Conservation (phyloP, 1,140 invertebrate genomes). For the Drosophila arizonae region DNA sequence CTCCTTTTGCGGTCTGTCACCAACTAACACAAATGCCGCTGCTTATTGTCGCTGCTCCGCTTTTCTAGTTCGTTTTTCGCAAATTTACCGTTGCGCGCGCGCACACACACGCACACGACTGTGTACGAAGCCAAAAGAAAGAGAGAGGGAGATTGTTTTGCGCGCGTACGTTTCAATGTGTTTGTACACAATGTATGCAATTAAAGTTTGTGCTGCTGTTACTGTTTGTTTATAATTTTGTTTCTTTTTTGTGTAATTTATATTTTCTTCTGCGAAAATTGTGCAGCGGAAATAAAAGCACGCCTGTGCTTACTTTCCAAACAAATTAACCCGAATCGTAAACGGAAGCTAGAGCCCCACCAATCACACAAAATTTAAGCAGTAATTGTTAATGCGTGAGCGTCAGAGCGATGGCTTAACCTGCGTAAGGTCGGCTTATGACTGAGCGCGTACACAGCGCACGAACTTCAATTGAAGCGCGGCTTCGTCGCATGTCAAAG, state of each 20-base stretch:
- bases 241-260: constrained; percentile 46
- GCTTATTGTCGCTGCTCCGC: constrained; percentile 18
- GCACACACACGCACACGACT: constrained; percentile 1
- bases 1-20: constrained; percentile 57
- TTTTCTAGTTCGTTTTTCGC: constrained; percentile 47
- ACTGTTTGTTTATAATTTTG: constrained; percentile 23
- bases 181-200: constrained; percentile 2
- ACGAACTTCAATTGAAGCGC: constrained; percentile 39
- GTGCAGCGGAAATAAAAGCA: constrained; percentile 62
- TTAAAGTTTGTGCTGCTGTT: constrained; percentile 30
- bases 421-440: constrained; percentile 69
- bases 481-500: constrained; percentile 49
- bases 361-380: constrained; percentile 14
- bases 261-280: constrained; percentile 53
- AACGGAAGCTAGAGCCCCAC: constrained; percentile 57
- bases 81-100: constrained; percentile 40
- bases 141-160: background rate
- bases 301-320: constrained; percentile 61
- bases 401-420: constrained; percentile 53
- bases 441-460: constrained; percentile 45
- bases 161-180: constrained; percentile 16
- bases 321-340: constrained; percentile 73
- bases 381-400: constrained; percentile 40
- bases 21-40: constrained; percentile 30
- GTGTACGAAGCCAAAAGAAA: background rate